phyloP scores from a whole-genome alignment of 2,797 vertebrate genomes.

The Phrynocephalus forsythii region DNA sequence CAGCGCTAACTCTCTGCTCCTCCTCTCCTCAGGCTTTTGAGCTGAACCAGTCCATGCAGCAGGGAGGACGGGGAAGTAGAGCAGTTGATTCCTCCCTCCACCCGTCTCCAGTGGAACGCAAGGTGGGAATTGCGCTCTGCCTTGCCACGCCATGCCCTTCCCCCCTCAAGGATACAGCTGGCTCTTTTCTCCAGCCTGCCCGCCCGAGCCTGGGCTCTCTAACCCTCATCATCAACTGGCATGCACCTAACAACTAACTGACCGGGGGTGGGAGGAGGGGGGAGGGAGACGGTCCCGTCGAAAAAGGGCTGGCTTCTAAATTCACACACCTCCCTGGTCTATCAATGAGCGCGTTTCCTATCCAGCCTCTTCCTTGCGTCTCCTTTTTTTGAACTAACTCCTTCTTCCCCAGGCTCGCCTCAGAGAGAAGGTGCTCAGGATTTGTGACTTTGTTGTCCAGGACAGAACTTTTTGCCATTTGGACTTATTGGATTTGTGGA shows the following conservation, averaged over 20 bases:
- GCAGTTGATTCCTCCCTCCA: conserved; percentile 86
- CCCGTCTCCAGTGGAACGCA: conserved; percentile 88
- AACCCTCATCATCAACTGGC: conserved; percentile 45
- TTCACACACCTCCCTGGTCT: conserved; percentile 24
- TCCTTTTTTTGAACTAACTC: conserved; percentile 62
- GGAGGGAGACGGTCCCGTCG: neutral
- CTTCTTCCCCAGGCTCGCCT: neutral
- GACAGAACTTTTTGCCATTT: neutral
- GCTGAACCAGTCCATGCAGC: conserved; percentile 83
- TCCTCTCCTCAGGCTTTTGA: conserved; percentile 80
- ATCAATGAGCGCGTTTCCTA: conserved; percentile 45
- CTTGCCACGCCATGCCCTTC: conserved; percentile 74
- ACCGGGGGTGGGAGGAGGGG: neutral
- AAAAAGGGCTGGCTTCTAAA: neutral
- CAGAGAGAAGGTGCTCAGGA: conserved; percentile 56
- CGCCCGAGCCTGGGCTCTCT: conserved; percentile 38
- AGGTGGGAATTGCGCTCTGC: conserved; percentile 89
- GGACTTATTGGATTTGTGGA: neutral
- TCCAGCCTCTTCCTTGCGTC: conserved; percentile 48
- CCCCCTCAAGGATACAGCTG: conserved; percentile 46
- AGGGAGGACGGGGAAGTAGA: conserved; percentile 92
- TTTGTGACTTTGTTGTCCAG: neutral
- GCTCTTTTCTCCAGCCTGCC: conserved; percentile 34
- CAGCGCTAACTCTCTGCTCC: conserved; percentile 74
- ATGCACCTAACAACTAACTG: conserved; percentile 48